These are phyloP conservation scores for Turritopsis dohrnii DNA, from an alignment of 30 jellyfish, hydroid and myxozoan genomes.

Conservation along the genomic window DNA sequence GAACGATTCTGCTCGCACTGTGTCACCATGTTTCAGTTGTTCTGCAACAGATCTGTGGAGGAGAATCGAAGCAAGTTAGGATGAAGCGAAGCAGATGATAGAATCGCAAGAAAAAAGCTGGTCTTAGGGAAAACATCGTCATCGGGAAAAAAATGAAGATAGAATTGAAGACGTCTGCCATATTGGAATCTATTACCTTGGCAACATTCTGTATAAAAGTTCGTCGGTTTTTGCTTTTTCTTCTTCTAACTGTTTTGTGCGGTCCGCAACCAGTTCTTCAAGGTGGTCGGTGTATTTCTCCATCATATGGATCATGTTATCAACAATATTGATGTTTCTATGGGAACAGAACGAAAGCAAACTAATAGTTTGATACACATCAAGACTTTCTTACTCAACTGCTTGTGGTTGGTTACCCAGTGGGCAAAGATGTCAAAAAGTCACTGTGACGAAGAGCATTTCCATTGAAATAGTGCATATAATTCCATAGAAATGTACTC, in stretches of 20 bases:
- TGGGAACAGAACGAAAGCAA: background rate
- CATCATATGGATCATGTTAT: constrained; percentile 88
- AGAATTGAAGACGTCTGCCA: too few relatives aligned
- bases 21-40: constrained; percentile 72
- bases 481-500: too few relatives aligned
- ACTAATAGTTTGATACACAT: too few relatives aligned
- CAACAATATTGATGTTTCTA: constrained; percentile 83
- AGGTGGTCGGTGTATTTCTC: constrained; percentile 90
- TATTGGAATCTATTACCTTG: constrained; percentile 55
- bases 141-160: too few relatives aligned
- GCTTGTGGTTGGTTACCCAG: too few relatives aligned
- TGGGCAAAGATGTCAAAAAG: background rate
- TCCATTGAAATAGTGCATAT: too few relatives aligned
- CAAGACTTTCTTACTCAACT: too few relatives aligned
- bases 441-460: too few relatives aligned
- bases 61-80: too few relatives aligned
- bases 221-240: constrained; percentile 86
- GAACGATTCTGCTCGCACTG: constrained; percentile 82
- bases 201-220: constrained; percentile 88
- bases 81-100: too few relatives aligned
- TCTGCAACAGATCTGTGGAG: constrained; percentile 73
- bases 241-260: constrained; percentile 86
- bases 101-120: too few relatives aligned
- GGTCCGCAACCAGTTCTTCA: constrained; percentile 86
- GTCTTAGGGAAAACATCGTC: too few relatives aligned